Percentiles rank a stretch among this genome's conserved stretches.
Evolutionary conservation across 2,888 invertebrate genomes (phyloP).

Genomic region (Pheosia tremula): DNA sequence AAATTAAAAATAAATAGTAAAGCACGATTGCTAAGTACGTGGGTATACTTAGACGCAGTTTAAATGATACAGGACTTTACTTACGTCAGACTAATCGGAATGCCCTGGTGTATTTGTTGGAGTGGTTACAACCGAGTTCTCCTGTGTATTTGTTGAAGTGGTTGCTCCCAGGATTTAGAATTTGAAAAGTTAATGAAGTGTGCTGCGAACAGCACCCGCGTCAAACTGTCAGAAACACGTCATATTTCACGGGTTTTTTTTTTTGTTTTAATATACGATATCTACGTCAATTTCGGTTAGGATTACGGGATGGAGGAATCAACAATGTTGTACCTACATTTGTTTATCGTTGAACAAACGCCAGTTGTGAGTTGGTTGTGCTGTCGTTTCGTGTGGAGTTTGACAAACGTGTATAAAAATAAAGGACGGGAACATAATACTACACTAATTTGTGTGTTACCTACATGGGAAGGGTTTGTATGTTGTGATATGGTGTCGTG

Average conservation of each 20-base stretch:
- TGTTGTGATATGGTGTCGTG: conserved; percentile 77
- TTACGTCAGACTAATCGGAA: conserved; percentile 38
- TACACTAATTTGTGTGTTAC: conserved; percentile 76
- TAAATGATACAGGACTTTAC: conserved; percentile 20
- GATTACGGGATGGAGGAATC: conserved; percentile 48
- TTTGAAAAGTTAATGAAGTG: conserved; percentile 75
- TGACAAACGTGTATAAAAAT: conserved; percentile 66
- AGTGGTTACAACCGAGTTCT: too few relatives aligned
- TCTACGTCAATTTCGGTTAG: conserved; percentile 65
- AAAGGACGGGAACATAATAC: conserved; percentile 75
- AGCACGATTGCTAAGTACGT: conserved; percentile 30
- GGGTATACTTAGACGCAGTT: conserved; percentile 19
- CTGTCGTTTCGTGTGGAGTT: conserved; percentile 63
- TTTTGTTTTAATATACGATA: conserved; percentile 53
- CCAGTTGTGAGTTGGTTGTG: conserved; percentile 31
- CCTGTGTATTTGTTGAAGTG: conserved; percentile 42
- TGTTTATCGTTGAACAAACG: neutral
- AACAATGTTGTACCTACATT: neutral
- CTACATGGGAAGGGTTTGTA: conserved; percentile 72
- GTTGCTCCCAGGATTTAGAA: conserved; percentile 50
- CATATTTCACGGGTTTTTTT: conserved; percentile 71
- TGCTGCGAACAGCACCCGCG: conserved; percentile 73
- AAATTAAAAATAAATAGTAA: conserved; percentile 39
- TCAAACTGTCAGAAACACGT: conserved; percentile 79
- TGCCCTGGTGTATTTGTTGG: conserved; percentile 35